Evolutionary conservation across 2,888 invertebrate species (phyloP).

Genomic region (Hemithea aestivaria): DNA sequence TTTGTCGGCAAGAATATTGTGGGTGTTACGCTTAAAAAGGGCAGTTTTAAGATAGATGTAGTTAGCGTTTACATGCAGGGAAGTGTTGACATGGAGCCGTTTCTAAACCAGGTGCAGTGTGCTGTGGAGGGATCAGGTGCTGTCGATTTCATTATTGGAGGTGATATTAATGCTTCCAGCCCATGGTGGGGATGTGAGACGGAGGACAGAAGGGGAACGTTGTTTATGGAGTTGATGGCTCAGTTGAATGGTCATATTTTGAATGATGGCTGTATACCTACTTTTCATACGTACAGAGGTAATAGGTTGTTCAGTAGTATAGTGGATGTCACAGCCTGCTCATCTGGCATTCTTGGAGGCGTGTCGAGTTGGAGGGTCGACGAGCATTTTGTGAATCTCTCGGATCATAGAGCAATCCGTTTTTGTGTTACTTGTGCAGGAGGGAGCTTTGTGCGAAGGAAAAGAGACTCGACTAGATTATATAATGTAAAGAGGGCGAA

Average conservation of each 20-base stretch:
- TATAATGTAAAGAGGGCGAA: too few relatives aligned
- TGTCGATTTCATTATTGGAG: neutral
- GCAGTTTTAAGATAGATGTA: neutral
- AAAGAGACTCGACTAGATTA: too few relatives aligned
- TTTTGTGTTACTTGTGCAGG: too few relatives aligned
- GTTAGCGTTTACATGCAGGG: neutral
- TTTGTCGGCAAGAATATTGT: neutral
- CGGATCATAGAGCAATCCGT: conserved; percentile 6
- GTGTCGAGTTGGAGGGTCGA: neutral
- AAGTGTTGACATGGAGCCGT: neutral
- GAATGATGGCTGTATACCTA: conserved; percentile 1
- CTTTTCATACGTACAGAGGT: neutral
- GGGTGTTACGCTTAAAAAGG: neutral
- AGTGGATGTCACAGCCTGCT: conserved; percentile 6
- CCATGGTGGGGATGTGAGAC: conserved; percentile 7
- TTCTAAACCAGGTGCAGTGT: neutral
- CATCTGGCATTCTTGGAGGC: neutral
- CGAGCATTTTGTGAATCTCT: neutral
- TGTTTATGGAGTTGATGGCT: neutral
- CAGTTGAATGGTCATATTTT: conserved; percentile 1
- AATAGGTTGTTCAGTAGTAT: neutral
- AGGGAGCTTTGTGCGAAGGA: too few relatives aligned
- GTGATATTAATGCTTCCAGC: conserved; percentile 5
- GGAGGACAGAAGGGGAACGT: conserved; percentile 5
- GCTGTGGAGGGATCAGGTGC: neutral